A percentile compares a stretch with the other conserved stretches of the same genome.
Evolutionary conservation across 1,140 invertebrate species (phyloP).

Genomic region (Aphidius ervi): DNA sequence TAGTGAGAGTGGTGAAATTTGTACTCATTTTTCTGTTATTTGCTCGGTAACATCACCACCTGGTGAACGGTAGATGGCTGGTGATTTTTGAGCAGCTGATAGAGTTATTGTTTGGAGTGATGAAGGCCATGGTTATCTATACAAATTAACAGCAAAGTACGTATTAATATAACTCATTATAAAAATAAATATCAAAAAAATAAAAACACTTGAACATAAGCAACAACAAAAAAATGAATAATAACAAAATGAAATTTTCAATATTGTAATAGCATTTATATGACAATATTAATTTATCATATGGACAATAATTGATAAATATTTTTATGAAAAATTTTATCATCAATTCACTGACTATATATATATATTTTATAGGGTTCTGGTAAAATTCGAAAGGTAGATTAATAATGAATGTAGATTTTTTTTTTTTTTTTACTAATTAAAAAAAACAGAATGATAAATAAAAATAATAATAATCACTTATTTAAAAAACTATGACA

Average conservation of each 20-base stretch:
- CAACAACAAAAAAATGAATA: too few species aligned
- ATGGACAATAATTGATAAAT: too few species aligned
- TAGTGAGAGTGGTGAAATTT: constrained; percentile 97
- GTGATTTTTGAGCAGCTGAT: constrained; percentile 88
- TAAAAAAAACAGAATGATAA: constrained; percentile 1
- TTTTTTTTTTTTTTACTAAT: neutral
- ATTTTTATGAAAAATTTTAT: constrained; percentile 8
- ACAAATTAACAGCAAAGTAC: constrained; percentile 93
- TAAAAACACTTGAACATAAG: too few species aligned
- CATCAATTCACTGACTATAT: neutral
- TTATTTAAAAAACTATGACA: constrained; percentile 28
- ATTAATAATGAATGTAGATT: constrained; percentile 23
- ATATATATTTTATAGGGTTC: constrained; percentile 32
- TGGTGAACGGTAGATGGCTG: constrained; percentile 89
- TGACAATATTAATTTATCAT: too few species aligned
- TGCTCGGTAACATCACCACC: constrained; percentile 80
- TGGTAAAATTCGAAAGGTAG: constrained; percentile 43
- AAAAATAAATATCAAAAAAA: neutral
- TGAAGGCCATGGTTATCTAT: constrained; percentile 90
- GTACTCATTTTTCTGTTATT: constrained; percentile 91
- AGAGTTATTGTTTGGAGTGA: constrained; percentile 90
- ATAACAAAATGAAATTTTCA: too few species aligned
- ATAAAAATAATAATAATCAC: too few species aligned
- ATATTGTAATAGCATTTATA: too few species aligned
- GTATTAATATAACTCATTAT: constrained; percentile 36